Base-by-base conservation (phyloP, 1,140 invertebrate species). In the Leguminivora glycinivorella region DNA sequence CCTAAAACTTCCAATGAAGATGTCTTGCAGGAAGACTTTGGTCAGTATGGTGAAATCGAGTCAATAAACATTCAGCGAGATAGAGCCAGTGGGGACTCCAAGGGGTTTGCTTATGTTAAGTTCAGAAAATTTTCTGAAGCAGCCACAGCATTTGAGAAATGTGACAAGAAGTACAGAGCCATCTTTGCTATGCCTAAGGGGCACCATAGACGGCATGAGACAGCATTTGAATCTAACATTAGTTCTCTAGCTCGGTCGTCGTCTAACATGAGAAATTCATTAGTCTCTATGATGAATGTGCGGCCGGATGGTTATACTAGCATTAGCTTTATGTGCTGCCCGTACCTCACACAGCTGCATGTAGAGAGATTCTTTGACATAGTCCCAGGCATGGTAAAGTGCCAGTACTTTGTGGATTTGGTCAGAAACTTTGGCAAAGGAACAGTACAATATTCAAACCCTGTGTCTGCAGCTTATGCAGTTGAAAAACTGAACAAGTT, bases 31-130 rank as follows among this genome's bases (percentile, higher is more conserved):
- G 94, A 96, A 43, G 94, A 96, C 76, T 98, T 98, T 83, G 92
- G 93, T 40, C 93, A 95, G 79, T 98, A 94, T 92, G 97, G 97
- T 0, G 93, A 95, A 56, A 94, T 98, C 40, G 96, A 97, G 73
- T 96, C 95, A 83, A 95, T 96, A 9, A 95, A 94, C 14, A 94
- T 98, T 68, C 95, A 98, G n/a, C 95, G 94, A 78, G 96, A 98
- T 83, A 94, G 95, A 83, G 94, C 94, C 56, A 96, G 96, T 5
- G 95, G 95, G 73, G 94, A 96, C 80, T 96, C 94, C 67, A 98
- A 98, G 93, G 97, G 97, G 10, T 97, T 98, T 90, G 97, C 96
- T 29, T 98, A 98, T 86, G 95, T 98, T 0, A 96, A 96, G 83
- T 98, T 95, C 85, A 94, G 94, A 78, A 96, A 95, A 93, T 90